A percentile compares a stretch with the other conserved stretches of the same genome.
Evolutionary conservation across 2,797 vertebrate genomes (phyloP).

Genomic region (Phoxinus dragarum): DNA sequence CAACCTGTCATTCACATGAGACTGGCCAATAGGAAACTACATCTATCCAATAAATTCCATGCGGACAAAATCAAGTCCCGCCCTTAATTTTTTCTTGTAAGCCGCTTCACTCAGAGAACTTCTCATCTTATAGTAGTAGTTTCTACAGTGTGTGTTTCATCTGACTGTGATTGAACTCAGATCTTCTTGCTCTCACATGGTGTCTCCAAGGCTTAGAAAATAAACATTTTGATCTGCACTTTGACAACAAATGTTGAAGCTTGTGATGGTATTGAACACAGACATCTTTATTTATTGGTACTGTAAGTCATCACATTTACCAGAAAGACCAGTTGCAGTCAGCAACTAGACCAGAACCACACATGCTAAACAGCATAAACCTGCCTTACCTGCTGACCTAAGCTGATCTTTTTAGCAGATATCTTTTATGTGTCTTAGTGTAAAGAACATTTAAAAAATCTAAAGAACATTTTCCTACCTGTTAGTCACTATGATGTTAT

Average conservation of each 20-base stretch:
- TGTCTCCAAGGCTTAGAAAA: background rate
- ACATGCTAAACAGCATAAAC: background rate
- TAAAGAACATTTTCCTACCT: no score
- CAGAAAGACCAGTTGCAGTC: background rate
- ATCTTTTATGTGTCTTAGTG: no score
- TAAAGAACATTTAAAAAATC: no score
- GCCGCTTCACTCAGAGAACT: no score
- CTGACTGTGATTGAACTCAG: background rate
- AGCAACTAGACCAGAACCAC: no score
- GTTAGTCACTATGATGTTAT: no score
- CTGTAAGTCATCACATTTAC: background rate
- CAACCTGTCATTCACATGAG: background rate
- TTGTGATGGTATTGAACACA: background rate
- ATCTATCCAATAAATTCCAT: no score
- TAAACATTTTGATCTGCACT: background rate
- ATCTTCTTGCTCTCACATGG: background rate
- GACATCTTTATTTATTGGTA: background rate
- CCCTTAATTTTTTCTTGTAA: no score
- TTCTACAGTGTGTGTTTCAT: background rate
- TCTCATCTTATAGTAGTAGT: background rate
- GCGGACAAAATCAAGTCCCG: no score
- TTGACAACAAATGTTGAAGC: background rate
- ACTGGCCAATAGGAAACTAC: background rate
- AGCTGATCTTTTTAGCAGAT: background rate
- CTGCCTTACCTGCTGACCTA: background rate